A percentile compares a stretch with the other conserved stretches of the same genome.
These are phyloP conservation scores for Eumacrocentrus americanus DNA, from an alignment of 2,888 invertebrate genomes.

Conservation along the genomic window DNA sequence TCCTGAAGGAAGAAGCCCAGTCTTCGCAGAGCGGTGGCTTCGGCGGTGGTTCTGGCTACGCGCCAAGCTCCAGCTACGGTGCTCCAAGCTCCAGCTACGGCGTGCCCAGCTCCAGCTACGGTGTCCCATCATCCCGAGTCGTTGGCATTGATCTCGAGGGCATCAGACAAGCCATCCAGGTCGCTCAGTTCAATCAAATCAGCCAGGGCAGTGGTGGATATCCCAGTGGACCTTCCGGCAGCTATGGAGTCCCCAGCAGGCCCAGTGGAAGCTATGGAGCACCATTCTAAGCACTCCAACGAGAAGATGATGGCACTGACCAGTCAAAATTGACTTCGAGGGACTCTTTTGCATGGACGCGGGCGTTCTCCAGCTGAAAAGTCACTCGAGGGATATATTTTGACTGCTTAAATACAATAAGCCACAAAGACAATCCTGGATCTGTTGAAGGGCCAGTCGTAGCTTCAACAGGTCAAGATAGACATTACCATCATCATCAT, in stretches of 20 bases:
- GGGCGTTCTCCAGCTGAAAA: conserved; percentile 25
- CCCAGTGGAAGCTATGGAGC: conserved; percentile 76
- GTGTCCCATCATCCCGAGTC: conserved; percentile 71
- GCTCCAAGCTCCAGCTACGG: conserved; percentile 62
- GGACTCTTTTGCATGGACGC: conserved; percentile 22
- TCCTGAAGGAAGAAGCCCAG: conserved; percentile 79
- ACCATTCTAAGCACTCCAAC: conserved; percentile 63
- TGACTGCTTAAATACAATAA: not conserved
- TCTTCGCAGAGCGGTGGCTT: conserved; percentile 65
- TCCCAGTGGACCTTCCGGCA: conserved; percentile 61
- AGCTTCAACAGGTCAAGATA: conserved; percentile 39
- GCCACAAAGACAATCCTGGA: conserved; percentile 21
- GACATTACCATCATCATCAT: too few relatives aligned
- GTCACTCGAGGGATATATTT: not conserved
- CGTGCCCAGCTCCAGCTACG: conserved; percentile 71
- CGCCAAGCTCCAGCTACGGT: conserved; percentile 59
- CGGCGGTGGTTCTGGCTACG: conserved; percentile 62
- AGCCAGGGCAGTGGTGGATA: conserved; percentile 63
- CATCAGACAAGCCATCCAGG: conserved; percentile 85
- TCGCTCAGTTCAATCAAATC: conserved; percentile 81
- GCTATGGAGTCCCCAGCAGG: conserved; percentile 64
- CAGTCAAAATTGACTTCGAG: not conserved
- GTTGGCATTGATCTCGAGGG: conserved; percentile 86
- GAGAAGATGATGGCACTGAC: conserved; percentile 1
- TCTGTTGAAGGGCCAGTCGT: conserved; percentile 42